phyloP scores from a whole-genome alignment of 2,888 invertebrate genomes.

The Polymixis lichenea region DNA sequence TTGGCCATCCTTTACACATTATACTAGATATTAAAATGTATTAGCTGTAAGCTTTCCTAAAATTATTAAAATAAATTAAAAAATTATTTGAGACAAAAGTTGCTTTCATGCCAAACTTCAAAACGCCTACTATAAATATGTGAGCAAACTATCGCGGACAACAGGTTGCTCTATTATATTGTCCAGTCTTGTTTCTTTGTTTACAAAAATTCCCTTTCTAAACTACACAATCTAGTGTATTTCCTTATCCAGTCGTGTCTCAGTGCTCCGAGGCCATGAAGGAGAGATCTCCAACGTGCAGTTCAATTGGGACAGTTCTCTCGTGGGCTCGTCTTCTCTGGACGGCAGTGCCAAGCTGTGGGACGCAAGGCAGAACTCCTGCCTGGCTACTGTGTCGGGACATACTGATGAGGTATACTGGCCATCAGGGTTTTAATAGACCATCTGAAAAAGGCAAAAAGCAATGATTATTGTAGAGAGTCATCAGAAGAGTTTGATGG shows the following conservation, averaged over 20 bases:
- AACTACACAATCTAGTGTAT: neutral
- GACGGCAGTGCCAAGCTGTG: conserved; percentile 93
- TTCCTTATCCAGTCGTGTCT: conserved; percentile 85
- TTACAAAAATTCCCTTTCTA: neutral
- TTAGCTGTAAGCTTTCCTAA: too few species aligned
- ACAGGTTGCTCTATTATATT: conserved; percentile 11
- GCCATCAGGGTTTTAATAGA: neutral
- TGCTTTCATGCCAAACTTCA: too few species aligned
- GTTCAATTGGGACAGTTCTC: conserved; percentile 92
- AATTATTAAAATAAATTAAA: too few species aligned
- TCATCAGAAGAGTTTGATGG: neutral
- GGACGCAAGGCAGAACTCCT: conserved; percentile 91
- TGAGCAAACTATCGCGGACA: neutral
- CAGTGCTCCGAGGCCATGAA: conserved; percentile 91
- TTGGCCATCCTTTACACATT: too few species aligned
- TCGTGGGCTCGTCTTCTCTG: conserved; percentile 93
- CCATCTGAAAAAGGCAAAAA: neutral
- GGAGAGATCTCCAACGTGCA: conserved; percentile 93
- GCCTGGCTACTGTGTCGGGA: conserved; percentile 90
- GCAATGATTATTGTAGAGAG: neutral
- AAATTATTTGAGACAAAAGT: too few species aligned
- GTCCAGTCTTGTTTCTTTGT: neutral
- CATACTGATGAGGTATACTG: conserved; percentile 92
- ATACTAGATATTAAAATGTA: too few species aligned
- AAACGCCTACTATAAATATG: conserved; percentile 25